phyloP scores from a whole-genome alignment of 2,113 vertebrate species.

The Eulemur macaco region DNA sequence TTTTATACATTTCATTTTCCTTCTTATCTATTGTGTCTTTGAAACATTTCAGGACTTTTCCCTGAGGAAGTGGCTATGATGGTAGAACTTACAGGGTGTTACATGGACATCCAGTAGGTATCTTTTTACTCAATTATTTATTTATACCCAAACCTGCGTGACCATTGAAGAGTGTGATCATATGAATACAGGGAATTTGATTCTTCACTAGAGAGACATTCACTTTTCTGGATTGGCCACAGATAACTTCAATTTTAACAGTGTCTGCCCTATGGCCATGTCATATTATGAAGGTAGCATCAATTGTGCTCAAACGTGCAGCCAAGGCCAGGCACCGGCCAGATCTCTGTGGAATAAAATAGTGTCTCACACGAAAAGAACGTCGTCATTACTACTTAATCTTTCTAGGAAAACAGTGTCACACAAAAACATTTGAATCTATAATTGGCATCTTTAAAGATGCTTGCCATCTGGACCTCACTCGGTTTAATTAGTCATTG shows the following conservation, averaged over 20 bases:
- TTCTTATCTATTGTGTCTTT: background rate
- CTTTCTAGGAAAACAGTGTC: constrained; percentile 80
- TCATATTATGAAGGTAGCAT: background rate
- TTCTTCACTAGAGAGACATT: background rate
- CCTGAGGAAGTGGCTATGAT: background rate
- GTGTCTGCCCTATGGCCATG: background rate
- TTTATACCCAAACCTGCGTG: background rate
- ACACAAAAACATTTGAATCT: constrained; percentile 68
- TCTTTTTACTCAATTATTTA: background rate
- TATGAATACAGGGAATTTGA: background rate
- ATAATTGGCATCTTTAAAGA: constrained; percentile 77
- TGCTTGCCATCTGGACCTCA: constrained; percentile 74
- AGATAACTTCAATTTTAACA: background rate
- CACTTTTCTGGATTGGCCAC: background rate
- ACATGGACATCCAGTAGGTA: background rate
- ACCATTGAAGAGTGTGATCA: background rate
- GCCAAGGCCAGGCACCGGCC: background rate
- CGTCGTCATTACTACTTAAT: constrained; percentile 46
- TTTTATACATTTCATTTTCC: background rate
- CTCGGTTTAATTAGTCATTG: constrained; percentile 74
- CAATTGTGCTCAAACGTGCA: rapidly evolving
- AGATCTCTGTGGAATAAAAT: background rate
- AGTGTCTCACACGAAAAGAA: background rate
- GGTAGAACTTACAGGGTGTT: background rate
- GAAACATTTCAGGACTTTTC: background rate